Percentiles rank a stretch among this genome's conserved stretches.
These are phyloP conservation scores for Ambastaia sidthimunki DNA, from an alignment of 2,797 vertebrate species.

Conservation along the genomic window DNA sequence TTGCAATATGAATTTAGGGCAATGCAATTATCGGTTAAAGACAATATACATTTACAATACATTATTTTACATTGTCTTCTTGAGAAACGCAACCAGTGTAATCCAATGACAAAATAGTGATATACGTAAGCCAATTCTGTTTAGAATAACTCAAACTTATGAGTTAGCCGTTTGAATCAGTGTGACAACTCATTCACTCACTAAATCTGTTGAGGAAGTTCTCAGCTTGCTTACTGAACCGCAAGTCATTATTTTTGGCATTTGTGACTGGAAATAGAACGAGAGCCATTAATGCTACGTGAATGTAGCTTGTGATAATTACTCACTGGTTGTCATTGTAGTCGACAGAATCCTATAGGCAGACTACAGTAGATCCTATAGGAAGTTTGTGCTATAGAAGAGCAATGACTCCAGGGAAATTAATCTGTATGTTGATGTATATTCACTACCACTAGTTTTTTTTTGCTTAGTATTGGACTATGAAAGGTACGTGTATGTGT, in stretches of 20 bases:
- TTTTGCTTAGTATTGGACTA: conserved; percentile 33
- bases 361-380: conserved; percentile 8
- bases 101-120: no score
- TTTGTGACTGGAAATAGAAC: conserved; percentile 25
- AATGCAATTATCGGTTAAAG: no score
- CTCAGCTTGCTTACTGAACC: neutral
- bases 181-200: neutral
- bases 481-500: conserved; percentile 23
- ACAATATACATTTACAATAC: no score
- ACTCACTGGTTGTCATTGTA: neutral
- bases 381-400: conserved; percentile 59
- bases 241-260: conserved; percentile 5
- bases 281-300: neutral
- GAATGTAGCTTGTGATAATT: neutral
- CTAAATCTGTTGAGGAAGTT: neutral
- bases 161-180: neutral
- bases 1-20: no score
- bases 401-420: conserved; percentile 49
- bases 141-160: neutral
- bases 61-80: no score
- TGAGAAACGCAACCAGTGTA: no score
- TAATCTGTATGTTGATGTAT: conserved; percentile 40
- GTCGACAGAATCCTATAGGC: neutral
- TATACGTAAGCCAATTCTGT: no score
- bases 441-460: conserved; percentile 41